These are phyloP conservation scores for Lutraria rhynchaena DNA, from an alignment of 1,140 invertebrate species.

Conservation along the genomic window DNA sequence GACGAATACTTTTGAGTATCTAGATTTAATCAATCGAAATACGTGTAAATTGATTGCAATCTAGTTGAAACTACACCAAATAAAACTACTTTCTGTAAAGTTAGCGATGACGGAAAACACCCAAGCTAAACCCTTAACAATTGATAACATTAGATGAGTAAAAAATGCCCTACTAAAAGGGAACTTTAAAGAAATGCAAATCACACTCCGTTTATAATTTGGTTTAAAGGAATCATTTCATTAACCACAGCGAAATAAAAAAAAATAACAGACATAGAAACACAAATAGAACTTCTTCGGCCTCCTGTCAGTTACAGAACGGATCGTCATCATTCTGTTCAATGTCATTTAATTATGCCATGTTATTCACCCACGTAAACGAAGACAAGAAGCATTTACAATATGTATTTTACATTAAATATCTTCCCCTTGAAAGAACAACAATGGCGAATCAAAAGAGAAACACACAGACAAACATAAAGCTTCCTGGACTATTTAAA, in stretches of 20 bases:
- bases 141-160: constrained; percentile 84
- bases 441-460: constrained; percentile 82
- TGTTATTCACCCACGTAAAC: constrained; percentile 85
- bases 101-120: constrained; percentile 74
- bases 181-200: constrained; percentile 81
- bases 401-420: constrained; percentile 53
- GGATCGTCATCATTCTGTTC: too few relatives aligned
- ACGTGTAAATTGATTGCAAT: too few relatives aligned
- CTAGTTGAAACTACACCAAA: too few relatives aligned
- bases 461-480: constrained; percentile 81
- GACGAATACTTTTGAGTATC: too few relatives aligned
- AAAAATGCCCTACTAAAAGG: constrained; percentile 73
- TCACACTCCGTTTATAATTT: constrained; percentile 71
- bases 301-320: constrained; percentile 61
- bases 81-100: constrained; percentile 45
- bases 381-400: constrained; percentile 79
- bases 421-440: constrained; percentile 82
- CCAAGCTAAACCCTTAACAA: constrained; percentile 80
- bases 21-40: too few relatives aligned
- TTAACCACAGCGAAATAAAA: constrained; percentile 77
- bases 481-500: constrained; percentile 84
- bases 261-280: constrained; percentile 80
- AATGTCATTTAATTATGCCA: constrained; percentile 86
- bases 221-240: constrained; percentile 42
- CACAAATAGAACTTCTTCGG: constrained; percentile 82